Evolutionary conservation across 2,797 vertebrate species (phyloP), one percentile per base, ranked within the genome.

Genomic region (Cuculus canorus): DNA sequence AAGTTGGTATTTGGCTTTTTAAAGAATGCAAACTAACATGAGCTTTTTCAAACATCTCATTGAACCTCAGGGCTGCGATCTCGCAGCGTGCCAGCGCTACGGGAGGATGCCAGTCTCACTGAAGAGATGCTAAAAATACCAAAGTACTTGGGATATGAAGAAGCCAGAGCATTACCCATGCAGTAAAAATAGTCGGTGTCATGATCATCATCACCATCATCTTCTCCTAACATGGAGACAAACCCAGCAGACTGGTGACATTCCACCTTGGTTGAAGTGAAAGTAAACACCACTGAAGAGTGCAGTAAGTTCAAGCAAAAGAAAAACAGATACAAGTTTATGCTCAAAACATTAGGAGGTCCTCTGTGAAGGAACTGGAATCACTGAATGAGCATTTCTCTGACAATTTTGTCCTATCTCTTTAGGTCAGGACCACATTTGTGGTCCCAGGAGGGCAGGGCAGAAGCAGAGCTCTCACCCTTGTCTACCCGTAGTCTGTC

Each of bases 71-170:
- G 84, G 35, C 33, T 90, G 61, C 53, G 64, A 37, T 57, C 81
- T 87, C 82, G 73, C 18, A 82, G 56, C 75, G 57, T 71, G 53
- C 79, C 78, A 91, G 52, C 48, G 56, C 86, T 68, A 52, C 47
- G 61, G 66, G 60, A 87, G 48, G 84, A 68, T 57, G 90, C 79
- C 82, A 87, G 68, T 70, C 78, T 75, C 82, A 73, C 64, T 89
- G 60, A 89, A 87, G 94, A 92, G 92, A 95, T 37, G 60, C 94
- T 96, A 95, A 96, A 96, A 96, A 96, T 96, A 96, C 53, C 71
- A 3, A 92, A 91, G 71, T 88, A 66, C 89, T 94, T 89, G 91
- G 86, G 48, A 68, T 85, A 89, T 12, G 47, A 89, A 84, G 81
- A 95, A 88, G 53, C 68, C 92, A 93, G 87, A 94, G 69, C 75